These are phyloP conservation scores for Hemiprocne comata DNA, from an alignment of 2,113 vertebrate species.

Conservation along the genomic window DNA sequence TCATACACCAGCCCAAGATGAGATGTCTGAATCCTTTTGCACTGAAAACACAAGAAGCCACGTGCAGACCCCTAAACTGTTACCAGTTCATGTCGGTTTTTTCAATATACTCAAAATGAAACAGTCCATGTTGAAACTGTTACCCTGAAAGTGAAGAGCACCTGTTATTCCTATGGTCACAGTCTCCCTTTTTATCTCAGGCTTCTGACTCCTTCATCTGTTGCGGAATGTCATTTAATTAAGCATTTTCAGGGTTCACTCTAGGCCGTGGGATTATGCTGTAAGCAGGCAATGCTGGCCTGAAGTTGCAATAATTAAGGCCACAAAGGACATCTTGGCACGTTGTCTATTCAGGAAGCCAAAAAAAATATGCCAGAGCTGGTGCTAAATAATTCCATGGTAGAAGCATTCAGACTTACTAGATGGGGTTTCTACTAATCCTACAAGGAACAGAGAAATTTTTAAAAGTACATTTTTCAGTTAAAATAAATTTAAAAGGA, in stretches of 20 bases:
- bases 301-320: conserved; percentile 65
- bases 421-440: not conserved
- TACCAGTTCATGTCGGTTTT: not conserved
- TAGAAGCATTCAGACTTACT: not conserved
- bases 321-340: conserved; percentile 66
- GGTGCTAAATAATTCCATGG: conserved; percentile 9
- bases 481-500: not conserved
- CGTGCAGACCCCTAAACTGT: not conserved
- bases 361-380: conserved; percentile 57
- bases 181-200: conserved; percentile 46
- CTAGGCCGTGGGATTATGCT: conserved; percentile 68
- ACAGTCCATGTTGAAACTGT: not conserved
- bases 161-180: conserved; percentile 24
- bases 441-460: not conserved
- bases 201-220: conserved; percentile 68
- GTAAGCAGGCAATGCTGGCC: conserved; percentile 44
- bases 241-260: conserved; percentile 67
- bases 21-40: not conserved
- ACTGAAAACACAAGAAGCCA: not conserved
- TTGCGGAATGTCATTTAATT: conserved; percentile 71
- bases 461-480: not conserved
- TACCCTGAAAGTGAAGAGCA: conserved; percentile 23
- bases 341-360: conserved; percentile 53
- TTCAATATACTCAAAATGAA: not conserved
- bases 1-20: not conserved